Evolutionary conservation across 2,888 invertebrate species (phyloP), one percentile per base, ranked within the genome.

Genomic region (Amphimallon solstitiale): DNA sequence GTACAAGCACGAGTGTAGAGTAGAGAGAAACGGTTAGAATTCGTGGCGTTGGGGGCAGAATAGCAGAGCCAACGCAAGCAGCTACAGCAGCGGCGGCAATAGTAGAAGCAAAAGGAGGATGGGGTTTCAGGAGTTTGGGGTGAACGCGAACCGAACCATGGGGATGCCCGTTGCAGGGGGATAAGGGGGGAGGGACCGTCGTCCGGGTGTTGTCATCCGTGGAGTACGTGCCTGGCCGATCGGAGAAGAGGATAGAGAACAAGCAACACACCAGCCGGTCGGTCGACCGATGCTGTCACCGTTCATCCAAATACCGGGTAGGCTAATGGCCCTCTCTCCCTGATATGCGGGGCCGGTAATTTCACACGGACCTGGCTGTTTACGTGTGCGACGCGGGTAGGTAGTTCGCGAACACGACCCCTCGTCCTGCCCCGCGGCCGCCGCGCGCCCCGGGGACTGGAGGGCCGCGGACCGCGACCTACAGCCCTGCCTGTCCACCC

Each of bases 301-400:
- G 72, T 71, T 75, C 73, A 74, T 75, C 75, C 74, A 73, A 73
- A 74, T 73, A 73, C 73, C 69, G 65, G 68, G 69, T 63, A 69
- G 69, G 70, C 72, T 72, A 72, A 73, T 72, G 72, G 70, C 61
- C 70, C 72, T 66, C 68, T 59, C 56, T 59, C 56, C 56, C 71
- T 72, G 73, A 72, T 73, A 70, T 69, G 73, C 72, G 66, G 66
- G 72, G 72, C 71, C 70, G 75, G 77, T 77, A 76, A 76, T 77
- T 77, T 77, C 75, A 73, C 77, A 74, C 75, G 76, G 75, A 71
- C 72, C 68, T 68, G 71, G 70, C 71, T 73, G 72, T 72, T 71
- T 72, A 72, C 73, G 75, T 72, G 75, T 72, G 74, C 69, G 66
- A 69, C 70, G 73, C 70, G 70, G 72, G 72, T 70, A 72, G 75